Conservation (phyloP, 1,140 invertebrate genomes). For the Procambarus virginalis region DNA sequence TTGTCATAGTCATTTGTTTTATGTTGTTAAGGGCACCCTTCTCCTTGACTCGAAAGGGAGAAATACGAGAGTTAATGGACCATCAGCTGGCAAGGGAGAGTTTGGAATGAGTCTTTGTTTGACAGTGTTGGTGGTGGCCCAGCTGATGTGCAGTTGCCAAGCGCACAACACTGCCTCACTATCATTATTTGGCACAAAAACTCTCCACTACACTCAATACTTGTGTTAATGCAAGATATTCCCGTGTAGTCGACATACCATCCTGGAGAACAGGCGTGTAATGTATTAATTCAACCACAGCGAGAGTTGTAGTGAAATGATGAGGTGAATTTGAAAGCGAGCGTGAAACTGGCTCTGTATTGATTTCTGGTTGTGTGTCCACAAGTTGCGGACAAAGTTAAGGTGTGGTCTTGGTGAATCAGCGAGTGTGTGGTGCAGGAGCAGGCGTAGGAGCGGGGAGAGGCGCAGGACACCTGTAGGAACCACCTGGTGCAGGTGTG, state of each 20-base stretch:
- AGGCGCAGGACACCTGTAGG: not conserved
- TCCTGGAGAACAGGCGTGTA: not conserved
- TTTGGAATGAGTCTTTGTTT: not conserved
- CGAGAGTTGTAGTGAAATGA: not conserved
- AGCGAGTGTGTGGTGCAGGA: not conserved
- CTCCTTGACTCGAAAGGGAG: not conserved
- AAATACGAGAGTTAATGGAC: not conserved
- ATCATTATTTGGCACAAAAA: not conserved
- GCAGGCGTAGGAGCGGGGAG: not conserved
- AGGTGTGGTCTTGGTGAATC: slow-evolving; percentile 2
- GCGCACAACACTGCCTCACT: not conserved
- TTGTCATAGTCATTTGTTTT: not conserved
- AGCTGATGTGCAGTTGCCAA: slow-evolving; percentile 2
- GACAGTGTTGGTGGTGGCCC: not conserved
- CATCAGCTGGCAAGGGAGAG: not conserved
- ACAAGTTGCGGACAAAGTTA: slow-evolving; percentile 1
- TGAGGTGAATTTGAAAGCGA: not conserved
- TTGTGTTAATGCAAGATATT: not conserved
- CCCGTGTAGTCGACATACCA: not conserved
- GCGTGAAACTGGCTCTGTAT: not conserved
- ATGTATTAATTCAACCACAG: not conserved
- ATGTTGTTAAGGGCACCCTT: not conserved
- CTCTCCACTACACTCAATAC: not conserved
- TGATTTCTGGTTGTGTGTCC: not conserved
- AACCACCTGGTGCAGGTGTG: too few species aligned